Evolutionary conservation across 2,888 invertebrate species (phyloP), one percentile per base, ranked within the genome.

Genomic region (Volucella bombylans): DNA sequence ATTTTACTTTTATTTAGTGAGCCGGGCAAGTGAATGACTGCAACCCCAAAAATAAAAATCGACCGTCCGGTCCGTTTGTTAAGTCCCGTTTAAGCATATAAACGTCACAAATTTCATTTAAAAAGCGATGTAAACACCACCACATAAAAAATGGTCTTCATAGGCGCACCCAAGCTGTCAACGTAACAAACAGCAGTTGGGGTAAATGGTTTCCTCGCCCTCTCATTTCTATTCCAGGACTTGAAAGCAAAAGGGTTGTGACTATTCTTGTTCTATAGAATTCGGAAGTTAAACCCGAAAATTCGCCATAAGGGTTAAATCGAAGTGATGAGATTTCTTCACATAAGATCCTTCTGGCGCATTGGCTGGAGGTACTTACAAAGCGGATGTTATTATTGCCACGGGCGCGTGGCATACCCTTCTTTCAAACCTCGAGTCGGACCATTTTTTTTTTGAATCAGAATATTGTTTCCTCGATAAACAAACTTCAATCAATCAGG

Each of bases 31-130:
- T 64, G 18, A 45, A 8, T 62, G 38, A 73, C 8, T 23, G 3
- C 52, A 41, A 67, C 62, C 74, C 80, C 61, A 52, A 59, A 68
- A 1, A 14, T 9, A n/a, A 43, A 2, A 23, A 41, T 41, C 31
- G n/a, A 31, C 10, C 10, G 52, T 14, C 14, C 49, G 2, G 31
- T 15, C 14, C 41, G 14, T 74, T 59, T 74, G 15, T 64, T 54
- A 64, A 52, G 76, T 81, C 76, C 81, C 61, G 62, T 82, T 83
- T 78, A 82, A 79, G 81, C 86, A 81, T 85, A 85, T 85, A 86
- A 86, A 86, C 82, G 86, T 86, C 87, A 87, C 78, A 87, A 87
- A 86, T 86, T 86, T 86, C 87, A 87, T 86, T 87, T 87, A 86
- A 87, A 86, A 87, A 81, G 59, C 82, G 86, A 86, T 87, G 87